Conservation (phyloP, 2,113 vertebrate species). For the rabbit (Oryctolagus cuniculus) region DNA sequence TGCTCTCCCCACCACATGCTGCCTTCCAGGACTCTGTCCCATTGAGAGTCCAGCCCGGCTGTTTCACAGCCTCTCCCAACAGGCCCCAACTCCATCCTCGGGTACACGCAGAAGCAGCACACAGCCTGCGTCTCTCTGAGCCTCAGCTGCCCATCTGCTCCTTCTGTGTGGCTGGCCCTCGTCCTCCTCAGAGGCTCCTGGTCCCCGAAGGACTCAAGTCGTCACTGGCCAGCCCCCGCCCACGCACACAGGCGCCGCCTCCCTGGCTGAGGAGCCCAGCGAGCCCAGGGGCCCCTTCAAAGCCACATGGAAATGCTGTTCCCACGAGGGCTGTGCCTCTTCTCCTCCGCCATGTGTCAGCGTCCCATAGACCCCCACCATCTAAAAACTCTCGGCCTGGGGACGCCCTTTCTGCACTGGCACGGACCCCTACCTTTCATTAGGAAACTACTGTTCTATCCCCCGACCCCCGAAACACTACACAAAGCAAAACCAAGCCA, state of each 20-base stretch:
- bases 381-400: not conserved
- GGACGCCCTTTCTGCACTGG: not conserved
- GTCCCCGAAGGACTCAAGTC: no score
- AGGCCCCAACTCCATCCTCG: no score
- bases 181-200: not conserved
- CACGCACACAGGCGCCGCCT: not conserved
- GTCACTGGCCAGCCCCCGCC: not conserved
- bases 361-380: not conserved
- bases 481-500: not conserved
- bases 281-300: not conserved
- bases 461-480: not conserved
- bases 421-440: no score
- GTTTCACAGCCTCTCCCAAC: not conserved
- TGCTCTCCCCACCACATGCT: fast-evolving
- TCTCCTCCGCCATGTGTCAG: no score
- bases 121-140: no score
- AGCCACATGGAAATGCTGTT: fast-evolving
- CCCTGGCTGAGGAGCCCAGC: not conserved
- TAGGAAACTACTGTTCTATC: not conserved
- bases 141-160: not conserved
- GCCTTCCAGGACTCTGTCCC: not conserved
- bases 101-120: not conserved
- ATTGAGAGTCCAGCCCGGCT: not conserved
- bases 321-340: fast-evolving
- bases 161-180: not conserved